A percentile compares a stretch with the other conserved stretches of the same genome.
Evolutionary conservation across 2,797 vertebrate species (phyloP).

Genomic region (Acanthiza pusilla): DNA sequence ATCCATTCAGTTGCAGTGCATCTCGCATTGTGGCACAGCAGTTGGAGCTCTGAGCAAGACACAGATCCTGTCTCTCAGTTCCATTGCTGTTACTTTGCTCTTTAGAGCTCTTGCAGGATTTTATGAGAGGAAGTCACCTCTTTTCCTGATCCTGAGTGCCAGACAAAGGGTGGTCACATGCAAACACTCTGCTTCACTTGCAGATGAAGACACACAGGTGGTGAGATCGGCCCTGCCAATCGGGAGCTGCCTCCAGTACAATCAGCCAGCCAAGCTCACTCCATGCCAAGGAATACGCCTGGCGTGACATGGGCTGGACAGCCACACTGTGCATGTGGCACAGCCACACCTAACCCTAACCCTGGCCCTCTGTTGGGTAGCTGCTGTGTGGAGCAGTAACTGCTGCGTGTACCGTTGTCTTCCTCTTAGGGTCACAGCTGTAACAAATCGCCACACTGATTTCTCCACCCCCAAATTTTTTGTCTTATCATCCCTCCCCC

Average conservation of each 20-base stretch:
- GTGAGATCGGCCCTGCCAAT: fast-evolving
- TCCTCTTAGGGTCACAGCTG: neutral
- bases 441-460: neutral
- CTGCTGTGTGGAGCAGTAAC: neutral
- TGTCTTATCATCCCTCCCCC: neutral
- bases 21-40: fast-evolving
- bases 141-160: neutral
- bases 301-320: neutral
- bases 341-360: neutral
- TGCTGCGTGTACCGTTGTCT: neutral
- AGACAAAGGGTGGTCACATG: neutral
- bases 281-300: fast-evolving
- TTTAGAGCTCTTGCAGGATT: neutral
- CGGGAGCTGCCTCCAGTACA: fast-evolving
- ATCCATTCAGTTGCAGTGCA: fast-evolving
- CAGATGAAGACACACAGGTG: neutral
- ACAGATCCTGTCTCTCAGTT: neutral
- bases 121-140: neutral
- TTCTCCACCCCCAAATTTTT: neutral
- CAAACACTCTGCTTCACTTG: fast-evolving
- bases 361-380: neutral
- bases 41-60: neutral
- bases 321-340: fast-evolving
- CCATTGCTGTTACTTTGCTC: neutral
- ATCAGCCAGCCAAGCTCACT: neutral